Evolutionary conservation across 2,113 vertebrate species (phyloP).

Genomic region (Ptyas mucosa): DNA sequence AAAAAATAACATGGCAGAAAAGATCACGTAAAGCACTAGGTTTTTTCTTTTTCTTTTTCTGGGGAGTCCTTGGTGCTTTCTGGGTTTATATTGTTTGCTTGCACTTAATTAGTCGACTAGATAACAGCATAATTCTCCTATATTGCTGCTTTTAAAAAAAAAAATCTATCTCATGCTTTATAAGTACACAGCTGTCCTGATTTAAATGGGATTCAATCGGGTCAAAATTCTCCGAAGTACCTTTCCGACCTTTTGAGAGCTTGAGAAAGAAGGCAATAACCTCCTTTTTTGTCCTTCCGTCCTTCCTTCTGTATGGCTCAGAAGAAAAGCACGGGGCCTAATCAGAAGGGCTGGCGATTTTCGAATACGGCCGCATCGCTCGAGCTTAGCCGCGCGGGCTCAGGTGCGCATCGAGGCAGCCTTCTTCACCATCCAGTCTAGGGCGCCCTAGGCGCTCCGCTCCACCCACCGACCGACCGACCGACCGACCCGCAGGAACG

Average conservation of each 20-base stretch:
- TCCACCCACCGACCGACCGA: neutral
- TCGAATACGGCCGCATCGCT: neutral
- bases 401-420: neutral
- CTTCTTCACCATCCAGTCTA: neutral
- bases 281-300: neutral
- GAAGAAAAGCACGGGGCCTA: neutral
- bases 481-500: neutral
- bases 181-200: neutral
- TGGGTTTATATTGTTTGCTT: neutral
- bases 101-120: neutral
- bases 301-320: neutral
- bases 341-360: neutral
- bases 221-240: neutral
- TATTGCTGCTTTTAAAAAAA: neutral
- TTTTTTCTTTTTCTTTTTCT: neutral
- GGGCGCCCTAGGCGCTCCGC: neutral
- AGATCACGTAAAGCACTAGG: neutral
- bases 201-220: neutral
- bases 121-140: neutral
- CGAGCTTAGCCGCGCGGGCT: neutral
- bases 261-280: neutral
- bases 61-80: neutral
- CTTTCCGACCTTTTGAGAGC: neutral
- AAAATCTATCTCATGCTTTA: neutral
- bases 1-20: neutral